Conservation (phyloP, 2,888 invertebrate species). For the Cenopis cana region DNA sequence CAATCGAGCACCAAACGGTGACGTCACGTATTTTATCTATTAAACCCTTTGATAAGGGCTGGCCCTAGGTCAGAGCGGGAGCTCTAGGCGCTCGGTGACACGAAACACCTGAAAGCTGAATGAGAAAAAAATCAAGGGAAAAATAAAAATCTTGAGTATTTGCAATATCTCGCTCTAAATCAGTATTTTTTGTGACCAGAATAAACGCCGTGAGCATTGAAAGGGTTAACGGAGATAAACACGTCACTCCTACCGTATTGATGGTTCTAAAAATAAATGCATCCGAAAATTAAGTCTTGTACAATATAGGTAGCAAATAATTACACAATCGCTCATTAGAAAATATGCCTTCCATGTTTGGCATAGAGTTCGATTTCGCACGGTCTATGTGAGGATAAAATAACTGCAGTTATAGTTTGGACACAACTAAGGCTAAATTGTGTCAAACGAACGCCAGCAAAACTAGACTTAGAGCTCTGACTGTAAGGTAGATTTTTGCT, state of each 20-base stretch:
- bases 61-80: too few species aligned
- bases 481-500: too few species aligned
- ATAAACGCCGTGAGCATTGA: not conserved
- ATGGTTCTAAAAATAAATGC: constrained; percentile 29
- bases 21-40: not conserved
- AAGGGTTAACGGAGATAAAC: not conserved
- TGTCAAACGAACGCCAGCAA: too few species aligned
- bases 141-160: too few species aligned
- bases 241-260: not conserved
- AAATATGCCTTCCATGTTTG: not conserved
- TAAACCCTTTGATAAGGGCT: not conserved
- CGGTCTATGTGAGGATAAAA: not conserved
- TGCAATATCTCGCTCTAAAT: not conserved
- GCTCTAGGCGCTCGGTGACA: too few species aligned
- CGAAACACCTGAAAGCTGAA: too few species aligned
- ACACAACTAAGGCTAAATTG: too few species aligned
- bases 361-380: not conserved
- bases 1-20: constrained; percentile 20
- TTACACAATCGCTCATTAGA: not conserved
- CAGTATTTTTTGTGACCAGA: not conserved
- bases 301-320: constrained; percentile 10
- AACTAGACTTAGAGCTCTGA: too few species aligned
- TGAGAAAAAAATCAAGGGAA: too few species aligned
- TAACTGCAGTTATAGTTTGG: too few species aligned
- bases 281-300: constrained; percentile 37